phyloP scores from a whole-genome alignment of 2,113 vertebrate species.

The Pyrgilauda ruficollis region DNA sequence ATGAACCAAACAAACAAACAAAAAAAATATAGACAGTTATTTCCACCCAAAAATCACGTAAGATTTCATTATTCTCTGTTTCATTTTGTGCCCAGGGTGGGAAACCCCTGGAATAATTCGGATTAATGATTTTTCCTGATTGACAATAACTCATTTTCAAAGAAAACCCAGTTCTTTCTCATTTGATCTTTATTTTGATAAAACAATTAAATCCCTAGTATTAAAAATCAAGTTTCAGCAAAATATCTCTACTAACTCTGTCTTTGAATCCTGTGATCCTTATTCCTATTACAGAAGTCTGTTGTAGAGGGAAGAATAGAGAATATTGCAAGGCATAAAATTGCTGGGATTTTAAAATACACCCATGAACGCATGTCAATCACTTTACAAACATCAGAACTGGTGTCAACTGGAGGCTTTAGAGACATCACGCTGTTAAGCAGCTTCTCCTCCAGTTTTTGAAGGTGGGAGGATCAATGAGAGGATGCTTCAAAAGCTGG shows the following conservation, averaged over 20 bases:
- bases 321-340: not conserved
- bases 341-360: not conserved
- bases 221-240: not conserved
- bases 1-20: not conserved
- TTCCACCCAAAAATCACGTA: not conserved
- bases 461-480: constrained; percentile 10
- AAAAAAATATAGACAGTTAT: not conserved
- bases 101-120: not conserved
- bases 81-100: not conserved
- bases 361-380: not conserved
- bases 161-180: not conserved
- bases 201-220: not conserved
- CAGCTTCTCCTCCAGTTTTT: not conserved
- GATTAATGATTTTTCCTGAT: not conserved
- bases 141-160: not conserved
- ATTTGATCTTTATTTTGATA: not conserved
- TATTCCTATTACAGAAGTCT: not conserved
- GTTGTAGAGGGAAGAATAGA: not conserved
- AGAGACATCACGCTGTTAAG: constrained; percentile 11
- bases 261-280: not conserved
- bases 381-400: not conserved
- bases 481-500: constrained; percentile 27
- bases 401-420: not conserved
- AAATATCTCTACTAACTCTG: not conserved
- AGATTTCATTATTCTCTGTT: not conserved